These are phyloP conservation scores for Macrosiphum euphorbiae DNA, from an alignment of 2,888 invertebrate genomes.

Conservation along the genomic window DNA sequence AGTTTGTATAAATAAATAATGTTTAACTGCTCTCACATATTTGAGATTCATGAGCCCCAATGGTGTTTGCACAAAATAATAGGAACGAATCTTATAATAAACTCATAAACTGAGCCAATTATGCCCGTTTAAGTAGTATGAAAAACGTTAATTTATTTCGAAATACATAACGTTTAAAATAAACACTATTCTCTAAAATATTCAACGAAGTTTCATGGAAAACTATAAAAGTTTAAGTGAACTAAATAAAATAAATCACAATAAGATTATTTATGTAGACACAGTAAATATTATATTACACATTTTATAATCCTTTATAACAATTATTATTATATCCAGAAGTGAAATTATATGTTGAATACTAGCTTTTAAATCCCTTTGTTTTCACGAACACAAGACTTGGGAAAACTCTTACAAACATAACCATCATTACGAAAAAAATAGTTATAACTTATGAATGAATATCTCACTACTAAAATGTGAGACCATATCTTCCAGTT, in stretches of 20 bases:
- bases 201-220: constrained; percentile 1
- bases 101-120: constrained; percentile 34
- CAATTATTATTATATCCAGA: neutral
- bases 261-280: neutral
- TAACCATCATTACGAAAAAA: neutral
- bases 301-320: neutral
- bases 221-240: neutral
- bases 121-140: neutral
- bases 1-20: neutral
- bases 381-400: neutral
- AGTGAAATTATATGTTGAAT: neutral
- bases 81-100: neutral
- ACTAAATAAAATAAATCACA: constrained; percentile 28
- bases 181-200: neutral
- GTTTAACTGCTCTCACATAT: neutral
- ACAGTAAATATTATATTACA: constrained; percentile 5
- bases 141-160: constrained; percentile 38
- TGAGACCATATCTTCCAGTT: neutral
- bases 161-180: neutral
- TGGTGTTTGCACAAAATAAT: neutral
- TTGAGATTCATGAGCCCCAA: neutral
- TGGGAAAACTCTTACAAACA: neutral
- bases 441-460: neutral
- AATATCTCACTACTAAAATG: neutral
- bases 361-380: neutral